phyloP scores from a whole-genome alignment of 2,797 vertebrate species.

The Chelmon rostratus region DNA sequence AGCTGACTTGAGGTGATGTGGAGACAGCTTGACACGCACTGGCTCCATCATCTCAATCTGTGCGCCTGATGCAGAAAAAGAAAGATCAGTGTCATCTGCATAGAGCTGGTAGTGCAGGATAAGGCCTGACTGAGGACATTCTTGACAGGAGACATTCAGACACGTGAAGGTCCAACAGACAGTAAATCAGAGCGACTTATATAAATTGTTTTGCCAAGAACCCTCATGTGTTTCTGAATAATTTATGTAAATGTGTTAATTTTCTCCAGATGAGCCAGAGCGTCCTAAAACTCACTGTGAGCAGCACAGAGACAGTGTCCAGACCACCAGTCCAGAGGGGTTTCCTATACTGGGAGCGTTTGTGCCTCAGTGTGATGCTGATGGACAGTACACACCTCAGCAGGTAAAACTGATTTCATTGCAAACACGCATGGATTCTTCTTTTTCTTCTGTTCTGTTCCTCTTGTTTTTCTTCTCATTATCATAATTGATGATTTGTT shows the following conservation, averaged over 20 bases:
- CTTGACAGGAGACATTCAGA: background rate
- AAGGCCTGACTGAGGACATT: background rate
- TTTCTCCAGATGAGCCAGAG: constrained; percentile 39
- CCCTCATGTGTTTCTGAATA: background rate
- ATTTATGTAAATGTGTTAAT: background rate
- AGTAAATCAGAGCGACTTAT: background rate
- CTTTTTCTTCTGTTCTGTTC: background rate
- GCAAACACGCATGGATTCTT: background rate
- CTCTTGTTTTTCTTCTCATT: background rate
- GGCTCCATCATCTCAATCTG: background rate
- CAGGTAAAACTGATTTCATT: constrained; percentile 63
- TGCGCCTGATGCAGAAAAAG: background rate
- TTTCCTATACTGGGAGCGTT: constrained; percentile 52
- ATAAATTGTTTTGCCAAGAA: background rate
- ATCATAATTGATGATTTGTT: background rate
- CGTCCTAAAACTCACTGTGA: constrained; percentile 79
- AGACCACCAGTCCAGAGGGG: constrained; percentile 47
- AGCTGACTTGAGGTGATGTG: background rate
- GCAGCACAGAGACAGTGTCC: constrained; percentile 72
- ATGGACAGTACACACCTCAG: constrained; percentile 82
- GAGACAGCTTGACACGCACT: background rate
- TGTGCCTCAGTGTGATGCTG: constrained; percentile 78
- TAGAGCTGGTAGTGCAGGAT: background rate
- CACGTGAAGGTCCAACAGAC: background rate
- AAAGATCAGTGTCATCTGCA: constrained; percentile 8